A percentile compares a stretch with the other conserved stretches of the same genome.
These are phyloP conservation scores for Phymatocera aterrima DNA, from an alignment of 2,888 invertebrate species.

Conservation along the genomic window DNA sequence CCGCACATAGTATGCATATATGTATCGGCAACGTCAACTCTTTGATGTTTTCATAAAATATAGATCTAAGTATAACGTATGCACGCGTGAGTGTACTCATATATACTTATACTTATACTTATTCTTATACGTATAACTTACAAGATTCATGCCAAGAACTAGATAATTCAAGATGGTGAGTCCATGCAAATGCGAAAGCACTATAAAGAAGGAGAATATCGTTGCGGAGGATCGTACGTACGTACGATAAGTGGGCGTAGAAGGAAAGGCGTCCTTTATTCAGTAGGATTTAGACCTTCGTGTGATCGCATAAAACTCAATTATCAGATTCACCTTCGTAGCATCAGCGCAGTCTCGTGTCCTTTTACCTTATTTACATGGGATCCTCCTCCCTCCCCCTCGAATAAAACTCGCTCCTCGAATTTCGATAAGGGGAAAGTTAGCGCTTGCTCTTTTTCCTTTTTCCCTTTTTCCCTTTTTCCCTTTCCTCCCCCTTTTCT, in stretches of 20 bases:
- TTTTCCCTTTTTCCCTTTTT: too few species aligned
- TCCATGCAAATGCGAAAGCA: conserved; percentile 23
- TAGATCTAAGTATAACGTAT: too few species aligned
- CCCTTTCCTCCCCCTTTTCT: background rate
- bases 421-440: conserved; percentile 37
- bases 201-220: background rate
- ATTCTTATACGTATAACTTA: too few species aligned
- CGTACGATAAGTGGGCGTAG: conserved; percentile 38
- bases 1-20: background rate
- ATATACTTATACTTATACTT: too few species aligned
- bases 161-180: background rate
- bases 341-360: conserved; percentile 7
- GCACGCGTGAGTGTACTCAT: too few species aligned
- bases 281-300: conserved; percentile 65
- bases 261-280: conserved; percentile 56
- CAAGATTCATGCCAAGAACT: too few species aligned
- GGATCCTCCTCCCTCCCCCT: too few species aligned
- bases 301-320: conserved; percentile 69
- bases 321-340: conserved; percentile 60
- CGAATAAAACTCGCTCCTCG: conserved; percentile 30
- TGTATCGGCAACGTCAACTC: background rate
- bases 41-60: background rate
- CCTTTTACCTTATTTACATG: conserved; percentile 37
- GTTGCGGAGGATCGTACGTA: background rate
- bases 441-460: conserved; percentile 16